These are phyloP conservation scores for Haplotaxodon microlepis DNA, from an alignment of 2,113 vertebrate species.

Conservation along the genomic window DNA sequence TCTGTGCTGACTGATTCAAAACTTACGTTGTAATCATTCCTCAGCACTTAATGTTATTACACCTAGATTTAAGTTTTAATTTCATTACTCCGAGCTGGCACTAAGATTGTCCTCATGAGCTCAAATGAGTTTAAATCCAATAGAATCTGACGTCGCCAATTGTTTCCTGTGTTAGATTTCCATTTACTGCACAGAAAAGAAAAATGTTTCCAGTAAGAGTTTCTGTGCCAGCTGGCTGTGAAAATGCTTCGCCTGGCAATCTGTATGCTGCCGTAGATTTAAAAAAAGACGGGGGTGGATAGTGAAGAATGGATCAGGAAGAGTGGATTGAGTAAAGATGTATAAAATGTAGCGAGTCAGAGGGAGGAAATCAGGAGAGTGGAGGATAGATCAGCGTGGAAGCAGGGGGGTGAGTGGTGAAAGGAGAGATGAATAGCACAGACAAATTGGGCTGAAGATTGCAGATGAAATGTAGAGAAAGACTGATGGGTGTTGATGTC, in stretches of 20 bases:
- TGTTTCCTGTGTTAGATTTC: slow-evolving; percentile 21
- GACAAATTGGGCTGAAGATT: slow-evolving; percentile 6
- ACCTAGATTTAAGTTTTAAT: slow-evolving; percentile 14
- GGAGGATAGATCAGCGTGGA: slow-evolving; percentile 23
- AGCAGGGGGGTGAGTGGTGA: not conserved
- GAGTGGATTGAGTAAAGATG: slow-evolving; percentile 42
- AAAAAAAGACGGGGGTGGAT: not conserved
- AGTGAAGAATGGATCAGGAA: not conserved
- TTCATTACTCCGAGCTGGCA: not conserved
- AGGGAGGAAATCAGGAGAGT: slow-evolving; percentile 14
- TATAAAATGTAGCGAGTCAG: slow-evolving; percentile 23
- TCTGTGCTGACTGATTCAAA: slow-evolving; percentile 2
- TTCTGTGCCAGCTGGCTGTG: slow-evolving; percentile 43
- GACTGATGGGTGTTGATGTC: slow-evolving; percentile 7
- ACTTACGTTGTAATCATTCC: not conserved
- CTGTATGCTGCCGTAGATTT: not conserved
- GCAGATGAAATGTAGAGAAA: not conserved
- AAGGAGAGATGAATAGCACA: not conserved
- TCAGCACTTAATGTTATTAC: slow-evolving; percentile 43
- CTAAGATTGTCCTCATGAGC: not conserved
- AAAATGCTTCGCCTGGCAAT: slow-evolving; percentile 29
- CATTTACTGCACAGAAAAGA: slow-evolving; percentile 26
- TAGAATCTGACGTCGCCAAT: not conserved
- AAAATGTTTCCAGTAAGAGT: slow-evolving; percentile 16
- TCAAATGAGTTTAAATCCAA: not conserved